Base-by-base conservation (phyloP, 2,113 vertebrate species). In the Lepisosteus osseus region DNA sequence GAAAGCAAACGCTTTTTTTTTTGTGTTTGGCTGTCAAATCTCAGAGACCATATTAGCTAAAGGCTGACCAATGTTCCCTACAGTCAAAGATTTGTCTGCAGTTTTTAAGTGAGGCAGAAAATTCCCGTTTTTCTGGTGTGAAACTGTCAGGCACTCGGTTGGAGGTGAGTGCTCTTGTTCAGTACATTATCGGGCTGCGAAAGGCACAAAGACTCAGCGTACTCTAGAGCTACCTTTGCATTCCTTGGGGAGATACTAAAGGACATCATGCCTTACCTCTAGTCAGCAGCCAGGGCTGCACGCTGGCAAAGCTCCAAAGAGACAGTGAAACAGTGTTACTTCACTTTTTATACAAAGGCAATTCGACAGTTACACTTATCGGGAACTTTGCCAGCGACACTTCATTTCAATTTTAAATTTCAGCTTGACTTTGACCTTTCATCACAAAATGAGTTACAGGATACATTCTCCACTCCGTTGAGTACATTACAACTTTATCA, bases 351-450 rank as follows among this genome's bases (percentile, higher is more conserved):
- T 45, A 64, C 59, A 14, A 51, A 71, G 70, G 61, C 47, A 43
- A 43, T 59, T 57, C 68, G 44, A 69, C 54, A 12, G 68, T 41
- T 29, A 62, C 43, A 42, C 13, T 45, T 7, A 61, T 45, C n/a
- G 57, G 67, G 69, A 70, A 43, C 56, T 17, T 41, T 40, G 70
- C 70, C 70, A 71, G 70, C 40, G 17, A 64, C 61, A 63, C 70
- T 64, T 71, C 70, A 71, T 71, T 71, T 71, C 70, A 71, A 71
- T 71, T 64, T 71, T 17, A 71, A 71, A 71, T 71, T 71, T 62
- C 70, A 64, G 61, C 61, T 61, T 64, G 70, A 71, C 70, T 71
- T 71, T 71, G 70, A 71, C 70, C 70, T 71, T 64, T 71, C 45
- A 54, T 64, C 70, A 41, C 44, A 41, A 71, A 54, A n/a, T 64